Conservation (phyloP, 2,797 vertebrate species). For the Odontamblyopus lacepedii region DNA sequence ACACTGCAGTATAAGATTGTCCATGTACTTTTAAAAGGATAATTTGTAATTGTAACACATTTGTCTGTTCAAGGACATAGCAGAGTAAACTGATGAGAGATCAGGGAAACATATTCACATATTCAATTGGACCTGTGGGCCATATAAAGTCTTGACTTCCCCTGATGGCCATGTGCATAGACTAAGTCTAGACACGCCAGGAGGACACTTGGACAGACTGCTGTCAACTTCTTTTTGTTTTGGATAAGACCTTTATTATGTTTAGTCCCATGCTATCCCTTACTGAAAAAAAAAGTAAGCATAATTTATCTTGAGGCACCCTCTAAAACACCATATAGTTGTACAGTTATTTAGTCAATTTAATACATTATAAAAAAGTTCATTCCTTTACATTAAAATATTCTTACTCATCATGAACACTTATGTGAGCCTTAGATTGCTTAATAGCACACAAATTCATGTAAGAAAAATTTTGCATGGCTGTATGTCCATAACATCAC, state of each 20-base stretch:
- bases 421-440: background rate
- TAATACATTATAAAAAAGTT: no score
- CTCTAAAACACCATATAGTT: background rate
- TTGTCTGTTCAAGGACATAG: slow-evolving; percentile 34
- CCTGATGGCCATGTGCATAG: slow-evolving; percentile 26
- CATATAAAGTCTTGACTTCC: slow-evolving; percentile 26
- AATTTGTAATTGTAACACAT: slow-evolving; percentile 19
- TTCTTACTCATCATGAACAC: no score
- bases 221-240: background rate
- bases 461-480: background rate
- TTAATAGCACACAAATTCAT: background rate
- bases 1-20: background rate
- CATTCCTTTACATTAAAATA: no score
- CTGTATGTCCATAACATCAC: slow-evolving; percentile 32
- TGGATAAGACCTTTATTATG: background rate
- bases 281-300: background rate
- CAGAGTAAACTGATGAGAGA: slow-evolving; percentile 23
- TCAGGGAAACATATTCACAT: slow-evolving; percentile 23
- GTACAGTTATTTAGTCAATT: no score
- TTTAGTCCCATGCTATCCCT: background rate
- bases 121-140: slow-evolving; percentile 29
- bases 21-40: background rate
- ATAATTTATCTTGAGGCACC: background rate
- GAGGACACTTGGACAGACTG: slow-evolving; percentile 9
- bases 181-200: background rate